Evolutionary conservation across 2,797 vertebrate species (phyloP).

Genomic region (Jordanella pulchra): DNA sequence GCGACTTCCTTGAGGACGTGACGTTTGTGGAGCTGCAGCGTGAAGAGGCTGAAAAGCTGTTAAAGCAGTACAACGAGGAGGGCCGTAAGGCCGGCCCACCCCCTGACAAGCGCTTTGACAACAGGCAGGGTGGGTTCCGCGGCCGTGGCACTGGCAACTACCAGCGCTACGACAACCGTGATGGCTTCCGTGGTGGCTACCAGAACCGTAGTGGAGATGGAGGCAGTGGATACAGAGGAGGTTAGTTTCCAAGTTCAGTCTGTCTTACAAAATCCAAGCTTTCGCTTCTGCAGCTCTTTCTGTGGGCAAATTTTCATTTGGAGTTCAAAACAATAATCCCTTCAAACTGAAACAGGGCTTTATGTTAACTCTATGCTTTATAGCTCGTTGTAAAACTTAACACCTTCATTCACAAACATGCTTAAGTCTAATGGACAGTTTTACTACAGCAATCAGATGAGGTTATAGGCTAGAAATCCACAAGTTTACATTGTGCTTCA

Average conservation of each 20-base stretch:
- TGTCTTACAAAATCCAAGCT: too few species aligned
- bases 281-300: not conserved
- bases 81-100: conserved; percentile 89
- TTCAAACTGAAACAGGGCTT: too few species aligned
- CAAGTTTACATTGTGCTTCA: too few species aligned
- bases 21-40: conserved; percentile 83
- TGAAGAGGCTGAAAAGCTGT: conserved; percentile 84
- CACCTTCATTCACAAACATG: too few species aligned
- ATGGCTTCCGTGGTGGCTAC: conserved; percentile 78
- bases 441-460: too few species aligned
- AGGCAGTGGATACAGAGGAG: conserved; percentile 75
- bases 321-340: too few species aligned
- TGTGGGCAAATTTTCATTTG: too few species aligned
- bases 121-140: conserved; percentile 79
- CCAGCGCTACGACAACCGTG: conserved; percentile 84
- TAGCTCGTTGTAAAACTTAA: too few species aligned
- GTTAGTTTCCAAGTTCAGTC: conserved; percentile 47
- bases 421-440: too few species aligned
- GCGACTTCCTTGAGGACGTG: conserved; percentile 90
- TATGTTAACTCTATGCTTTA: too few species aligned
- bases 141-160: conserved; percentile 80
- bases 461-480: too few species aligned
- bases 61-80: conserved; percentile 92
- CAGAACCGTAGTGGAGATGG: conserved; percentile 76
- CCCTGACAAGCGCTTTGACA: conserved; percentile 90